Percentiles rank a stretch among this genome's conserved stretches.
Evolutionary conservation across 2,113 vertebrate species (phyloP).

Genomic region (Indicator maculatus): DNA sequence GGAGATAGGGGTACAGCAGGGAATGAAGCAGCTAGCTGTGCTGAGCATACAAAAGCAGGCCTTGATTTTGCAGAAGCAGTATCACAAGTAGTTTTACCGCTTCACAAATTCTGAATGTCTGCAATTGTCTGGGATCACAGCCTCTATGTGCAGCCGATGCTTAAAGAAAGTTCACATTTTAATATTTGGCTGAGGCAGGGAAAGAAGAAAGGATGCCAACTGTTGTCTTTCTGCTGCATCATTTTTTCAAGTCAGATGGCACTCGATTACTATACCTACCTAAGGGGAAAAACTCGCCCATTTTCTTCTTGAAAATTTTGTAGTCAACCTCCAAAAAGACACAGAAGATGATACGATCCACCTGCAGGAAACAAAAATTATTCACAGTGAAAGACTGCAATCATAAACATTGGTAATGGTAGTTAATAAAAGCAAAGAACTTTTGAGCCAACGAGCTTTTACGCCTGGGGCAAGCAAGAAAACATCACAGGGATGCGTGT

Average conservation of each 20-base stretch:
- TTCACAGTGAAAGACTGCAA: slow-evolving; percentile 19
- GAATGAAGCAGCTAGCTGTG: neutral
- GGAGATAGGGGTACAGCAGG: neutral
- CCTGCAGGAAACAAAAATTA: slow-evolving; percentile 79
- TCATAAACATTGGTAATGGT: neutral
- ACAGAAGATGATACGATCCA: slow-evolving; percentile 96
- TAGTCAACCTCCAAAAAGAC: slow-evolving; percentile 97
- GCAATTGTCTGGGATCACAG: neutral
- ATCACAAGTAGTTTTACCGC: neutral
- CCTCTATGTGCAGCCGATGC: neutral
- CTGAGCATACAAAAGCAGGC: neutral
- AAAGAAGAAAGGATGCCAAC: neutral
- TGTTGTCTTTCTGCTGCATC: neutral
- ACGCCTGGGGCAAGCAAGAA: neutral
- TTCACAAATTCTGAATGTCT: neutral
- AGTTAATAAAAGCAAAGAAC: neutral
- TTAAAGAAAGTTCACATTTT: slow-evolving; percentile 21
- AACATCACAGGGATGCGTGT: neutral
- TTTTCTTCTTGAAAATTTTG: slow-evolving; percentile 97
- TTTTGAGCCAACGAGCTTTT: neutral
- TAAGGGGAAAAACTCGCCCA: slow-evolving; percentile 87
- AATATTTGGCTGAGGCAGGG: neutral
- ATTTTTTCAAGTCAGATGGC: neutral
- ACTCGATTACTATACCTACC: slow-evolving; percentile 74
- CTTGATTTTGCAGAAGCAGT: neutral